Base-by-base conservation (phyloP, 2,797 vertebrate genomes). In the Pipistrellus pipistrellus region DNA sequence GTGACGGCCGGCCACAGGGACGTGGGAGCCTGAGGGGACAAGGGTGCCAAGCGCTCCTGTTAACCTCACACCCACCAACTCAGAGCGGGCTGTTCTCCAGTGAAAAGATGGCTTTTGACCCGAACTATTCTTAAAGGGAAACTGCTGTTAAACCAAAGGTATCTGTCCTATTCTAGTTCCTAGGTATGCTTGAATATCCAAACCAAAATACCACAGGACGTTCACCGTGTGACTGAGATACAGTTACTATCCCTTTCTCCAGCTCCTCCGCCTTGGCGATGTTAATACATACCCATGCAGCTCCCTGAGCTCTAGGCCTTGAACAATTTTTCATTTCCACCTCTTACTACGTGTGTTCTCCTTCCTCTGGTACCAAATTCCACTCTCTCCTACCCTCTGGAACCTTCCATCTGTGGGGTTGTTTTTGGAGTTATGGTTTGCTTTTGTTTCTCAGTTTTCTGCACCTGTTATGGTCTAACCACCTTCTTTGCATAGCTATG, bases 141-240 rank as follows among this genome's bases (percentile, higher is more conserved):
- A 59, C 12, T 53, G 7, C 35, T 21, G 14, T 66, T 51, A 71
- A 89, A 76, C 81, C 46, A 48, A 77, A 46, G 20, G 51, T 11
- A 48, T 51, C 48, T 68, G 23, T 73, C 38, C 7, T 84, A 59
- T 83, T 76, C 57, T 75, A 88, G 88, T 55, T 78, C 55, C 23
- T 88, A 87, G 84, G 27, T 85, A 32, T 41, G 71, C 10, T 48
- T n/a, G 27, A 88, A 78, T 73, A 8, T 21, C 75, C 23, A 76
- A 76, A 41, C 35, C 81, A 91, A 64, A 95, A 85, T 38, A 46
- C 21, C 80, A 32, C 30, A 73, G 59, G 35, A 83, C 77, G 68
- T 94, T 81, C 35, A 32, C 48, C 55, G 77, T 9, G 1, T 88
- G 51, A 80, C 10, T 53, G 57, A 90, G 83, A 84, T 68, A 59